A percentile compares a stretch with the other conserved stretches of the same genome.
Evolutionary conservation across 2,797 vertebrate species (phyloP).

Genomic region (Allobates femoralis): DNA sequence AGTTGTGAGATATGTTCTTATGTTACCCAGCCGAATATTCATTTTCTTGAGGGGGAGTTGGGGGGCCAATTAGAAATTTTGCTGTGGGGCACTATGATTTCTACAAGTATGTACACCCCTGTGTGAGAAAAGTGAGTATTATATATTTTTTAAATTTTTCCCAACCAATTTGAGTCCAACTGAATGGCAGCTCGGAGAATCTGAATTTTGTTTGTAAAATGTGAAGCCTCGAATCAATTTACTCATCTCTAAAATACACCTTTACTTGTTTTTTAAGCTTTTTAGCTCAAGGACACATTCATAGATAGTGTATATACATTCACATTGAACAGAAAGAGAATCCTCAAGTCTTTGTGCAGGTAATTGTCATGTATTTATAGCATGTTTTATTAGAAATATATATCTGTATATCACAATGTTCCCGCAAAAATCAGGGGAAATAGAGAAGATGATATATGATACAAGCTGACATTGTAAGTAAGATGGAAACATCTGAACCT

Average conservation of each 20-base stretch:
- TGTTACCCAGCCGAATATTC: no score
- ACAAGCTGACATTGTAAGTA: background rate
- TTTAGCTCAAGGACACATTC: slow-evolving; percentile 17
- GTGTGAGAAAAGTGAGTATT: no score
- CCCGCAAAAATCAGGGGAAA: background rate
- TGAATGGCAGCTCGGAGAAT: no score
- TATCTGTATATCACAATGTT: background rate
- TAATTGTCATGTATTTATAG: background rate
- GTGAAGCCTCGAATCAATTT: no score
- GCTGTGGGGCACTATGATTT: no score
- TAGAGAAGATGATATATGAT: background rate
- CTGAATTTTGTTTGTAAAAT: no score
- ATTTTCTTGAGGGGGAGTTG: no score
- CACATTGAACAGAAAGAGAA: background rate
- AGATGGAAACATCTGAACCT: background rate
- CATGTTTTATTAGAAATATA: background rate
- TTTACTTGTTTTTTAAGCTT: background rate
- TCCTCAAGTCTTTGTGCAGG: background rate
- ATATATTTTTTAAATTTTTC: no score
- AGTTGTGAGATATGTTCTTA: no score
- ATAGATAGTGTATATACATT: background rate
- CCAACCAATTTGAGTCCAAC: no score
- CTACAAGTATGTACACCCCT: no score
- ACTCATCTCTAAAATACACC: background rate
- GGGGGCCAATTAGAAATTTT: no score